A percentile compares a stretch with the other conserved stretches of the same genome.
Conservation (phyloP, 2,113 vertebrate genomes). For the Symphodus melops region DNA sequence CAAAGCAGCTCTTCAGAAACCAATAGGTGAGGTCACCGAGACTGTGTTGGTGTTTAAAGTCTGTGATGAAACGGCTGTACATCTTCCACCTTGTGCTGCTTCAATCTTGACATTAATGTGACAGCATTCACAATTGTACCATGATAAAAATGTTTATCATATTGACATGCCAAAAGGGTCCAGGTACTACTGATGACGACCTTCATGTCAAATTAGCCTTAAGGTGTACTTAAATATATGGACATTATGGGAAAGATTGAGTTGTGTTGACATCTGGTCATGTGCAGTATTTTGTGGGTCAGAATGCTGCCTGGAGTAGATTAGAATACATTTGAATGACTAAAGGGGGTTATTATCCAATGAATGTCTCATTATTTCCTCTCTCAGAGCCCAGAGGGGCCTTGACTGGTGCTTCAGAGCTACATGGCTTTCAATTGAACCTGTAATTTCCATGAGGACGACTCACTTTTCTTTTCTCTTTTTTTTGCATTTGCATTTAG, state of each 20-base stretch:
- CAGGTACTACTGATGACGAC: background rate
- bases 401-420: constrained; percentile 29
- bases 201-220: no score
- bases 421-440: constrained; percentile 48
- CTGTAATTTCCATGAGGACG: constrained; percentile 39
- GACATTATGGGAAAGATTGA: constrained; percentile 1
- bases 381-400: constrained; percentile 33
- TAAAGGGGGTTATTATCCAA: constrained; percentile 59
- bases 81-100: background rate
- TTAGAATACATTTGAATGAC: constrained; percentile 52
- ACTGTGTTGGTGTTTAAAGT: no score
- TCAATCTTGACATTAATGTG: background rate
- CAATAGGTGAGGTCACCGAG: no score
- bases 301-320: constrained; percentile 41
- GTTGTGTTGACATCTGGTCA: constrained; percentile 25
- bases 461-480: constrained; percentile 16
- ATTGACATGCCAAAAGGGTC: background rate
- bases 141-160: background rate
- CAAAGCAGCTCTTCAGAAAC: no score
- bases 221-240: background rate
- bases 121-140: background rate
- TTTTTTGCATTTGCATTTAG: constrained; percentile 34
- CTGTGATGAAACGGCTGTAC: background rate
- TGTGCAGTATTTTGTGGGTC: constrained; percentile 44
- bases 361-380: constrained; percentile 52